Conservation (phyloP, 2,797 vertebrate genomes). For the Myotis planiceps region DNA sequence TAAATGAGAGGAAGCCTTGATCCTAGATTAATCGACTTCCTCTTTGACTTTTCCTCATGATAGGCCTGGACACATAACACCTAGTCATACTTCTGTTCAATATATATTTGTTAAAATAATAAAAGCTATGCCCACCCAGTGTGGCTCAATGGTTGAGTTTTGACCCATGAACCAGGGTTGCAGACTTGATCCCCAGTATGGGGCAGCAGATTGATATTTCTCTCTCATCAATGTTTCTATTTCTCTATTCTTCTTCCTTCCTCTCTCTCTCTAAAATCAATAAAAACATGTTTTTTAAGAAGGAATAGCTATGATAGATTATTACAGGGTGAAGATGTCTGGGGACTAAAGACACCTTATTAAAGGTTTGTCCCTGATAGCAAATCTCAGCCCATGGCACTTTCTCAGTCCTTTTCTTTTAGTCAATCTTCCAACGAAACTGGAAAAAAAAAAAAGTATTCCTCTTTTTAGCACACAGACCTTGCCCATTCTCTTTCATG, state of each 20-base stretch:
- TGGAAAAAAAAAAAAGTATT: neutral
- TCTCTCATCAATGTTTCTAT: too few relatives aligned
- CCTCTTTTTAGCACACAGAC: conserved; percentile 25
- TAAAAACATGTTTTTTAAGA: too few relatives aligned
- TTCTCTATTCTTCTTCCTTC: too few relatives aligned
- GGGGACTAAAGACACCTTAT: neutral
- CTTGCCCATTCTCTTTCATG: conserved; percentile 28
- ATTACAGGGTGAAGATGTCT: neutral
- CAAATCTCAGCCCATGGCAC: neutral
- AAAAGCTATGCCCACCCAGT: too few relatives aligned
- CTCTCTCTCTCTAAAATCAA: too few relatives aligned
- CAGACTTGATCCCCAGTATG: too few relatives aligned
- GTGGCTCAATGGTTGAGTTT: too few relatives aligned
- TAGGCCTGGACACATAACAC: neutral
- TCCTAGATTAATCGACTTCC: neutral
- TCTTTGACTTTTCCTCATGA: neutral
- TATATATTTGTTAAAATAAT: neutral
- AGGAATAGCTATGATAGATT: neutral
- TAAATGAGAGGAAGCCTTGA: neutral
- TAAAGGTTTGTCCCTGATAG: neutral
- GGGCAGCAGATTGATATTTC: too few relatives aligned
- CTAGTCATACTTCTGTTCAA: neutral
- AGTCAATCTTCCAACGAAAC: neutral
- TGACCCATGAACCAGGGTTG: too few relatives aligned
- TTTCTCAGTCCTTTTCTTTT: neutral